A percentile compares a stretch with the other conserved stretches of the same genome.
These are phyloP conservation scores for Caerostris extrusa DNA, from an alignment of 1,140 invertebrate species.

Conservation along the genomic window DNA sequence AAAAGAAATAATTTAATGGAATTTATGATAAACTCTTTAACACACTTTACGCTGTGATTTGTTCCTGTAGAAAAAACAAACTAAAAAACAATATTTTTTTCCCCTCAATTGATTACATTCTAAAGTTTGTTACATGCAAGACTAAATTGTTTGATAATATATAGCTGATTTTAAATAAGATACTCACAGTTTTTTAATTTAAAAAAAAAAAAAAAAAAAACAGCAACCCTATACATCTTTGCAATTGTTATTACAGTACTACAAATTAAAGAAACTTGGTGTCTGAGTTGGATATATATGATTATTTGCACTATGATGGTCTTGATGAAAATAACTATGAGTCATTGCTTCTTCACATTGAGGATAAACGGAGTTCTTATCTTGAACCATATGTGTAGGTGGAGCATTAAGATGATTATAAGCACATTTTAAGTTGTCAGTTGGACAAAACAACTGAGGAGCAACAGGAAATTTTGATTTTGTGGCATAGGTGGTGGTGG, in stretches of 20 bases:
- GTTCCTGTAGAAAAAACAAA: too few species aligned
- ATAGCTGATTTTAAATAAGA: background rate
- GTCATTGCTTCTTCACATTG: constrained; percentile 45
- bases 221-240: background rate
- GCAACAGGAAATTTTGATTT: constrained; percentile 42
- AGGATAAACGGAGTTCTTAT: constrained; percentile 45
- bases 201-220: background rate
- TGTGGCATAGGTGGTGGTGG: constrained; percentile 22
- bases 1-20: too few species aligned
- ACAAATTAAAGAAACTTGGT: constrained; percentile 68
- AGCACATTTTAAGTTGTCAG: constrained; percentile 59
- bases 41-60: too few species aligned
- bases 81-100: too few species aligned
- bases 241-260: background rate
- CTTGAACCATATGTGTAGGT: constrained; percentile 38
- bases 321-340: constrained; percentile 41
- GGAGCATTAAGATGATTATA: constrained; percentile 64
- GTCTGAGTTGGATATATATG: constrained; percentile 52
- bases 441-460: constrained; percentile 64
- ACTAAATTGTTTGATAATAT: background rate
- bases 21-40: too few species aligned
- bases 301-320: constrained; percentile 40
- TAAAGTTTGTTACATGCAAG: background rate
- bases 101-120: background rate
- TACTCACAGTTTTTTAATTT: background rate